These are phyloP conservation scores for Hylyphantes graminicola DNA, from an alignment of 1,140 invertebrate species.

Conservation along the genomic window DNA sequence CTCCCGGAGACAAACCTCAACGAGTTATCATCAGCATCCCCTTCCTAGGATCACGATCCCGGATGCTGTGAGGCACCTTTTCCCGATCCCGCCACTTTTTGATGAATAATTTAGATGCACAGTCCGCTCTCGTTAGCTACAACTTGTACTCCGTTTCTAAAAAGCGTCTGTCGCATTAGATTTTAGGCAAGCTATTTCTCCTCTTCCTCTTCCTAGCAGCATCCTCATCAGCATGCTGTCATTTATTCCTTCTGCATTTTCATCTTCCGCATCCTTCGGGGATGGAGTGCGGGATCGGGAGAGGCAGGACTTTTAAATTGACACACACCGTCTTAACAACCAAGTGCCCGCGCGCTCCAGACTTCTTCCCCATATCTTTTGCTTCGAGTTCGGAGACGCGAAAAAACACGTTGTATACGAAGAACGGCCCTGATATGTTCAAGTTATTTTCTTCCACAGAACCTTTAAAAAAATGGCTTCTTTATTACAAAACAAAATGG, in stretches of 20 bases:
- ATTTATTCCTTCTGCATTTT: slow-evolving; percentile 59
- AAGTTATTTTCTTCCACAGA: no score
- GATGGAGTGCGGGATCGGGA: slow-evolving; percentile 45
- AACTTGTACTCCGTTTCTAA: slow-evolving; percentile 22
- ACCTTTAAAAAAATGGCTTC: no score
- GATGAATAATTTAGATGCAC: slow-evolving; percentile 58
- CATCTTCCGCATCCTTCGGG: slow-evolving; percentile 50
- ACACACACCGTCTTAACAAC: slow-evolving; percentile 59
- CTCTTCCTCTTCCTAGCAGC: background rate
- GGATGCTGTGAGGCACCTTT: background rate
- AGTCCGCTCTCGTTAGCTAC: slow-evolving; percentile 31
- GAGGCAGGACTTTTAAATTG: slow-evolving; percentile 58
- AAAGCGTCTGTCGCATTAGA: slow-evolving; percentile 60
- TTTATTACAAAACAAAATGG: no score
- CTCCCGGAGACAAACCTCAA: slow-evolving; percentile 48
- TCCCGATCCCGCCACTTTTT: slow-evolving; percentile 32
- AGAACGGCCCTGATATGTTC: no score
- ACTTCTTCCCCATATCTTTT: slow-evolving; percentile 23
- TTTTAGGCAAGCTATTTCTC: slow-evolving; percentile 58
- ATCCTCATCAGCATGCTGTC: slow-evolving; percentile 57
- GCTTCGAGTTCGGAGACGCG: background rate
- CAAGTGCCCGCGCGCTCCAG: slow-evolving; percentile 17
- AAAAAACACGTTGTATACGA: no score
- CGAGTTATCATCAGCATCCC: background rate
- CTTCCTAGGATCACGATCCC: background rate